Percentiles rank a stretch among this genome's conserved stretches.
Evolutionary conservation across 2,888 invertebrate species (phyloP).

Genomic region (Dicroscelio sp.): DNA sequence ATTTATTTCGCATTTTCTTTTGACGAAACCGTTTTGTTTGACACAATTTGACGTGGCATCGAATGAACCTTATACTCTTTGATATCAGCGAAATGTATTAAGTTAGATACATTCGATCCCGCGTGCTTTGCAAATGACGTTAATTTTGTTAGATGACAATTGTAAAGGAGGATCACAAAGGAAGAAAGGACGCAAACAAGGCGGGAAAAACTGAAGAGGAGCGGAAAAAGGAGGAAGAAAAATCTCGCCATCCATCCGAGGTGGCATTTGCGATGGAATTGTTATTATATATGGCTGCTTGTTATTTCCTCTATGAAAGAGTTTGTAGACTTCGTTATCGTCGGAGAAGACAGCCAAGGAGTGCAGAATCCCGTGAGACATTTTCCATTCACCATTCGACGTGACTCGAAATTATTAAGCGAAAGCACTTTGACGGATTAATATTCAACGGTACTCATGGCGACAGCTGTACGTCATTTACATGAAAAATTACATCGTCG

Average conservation of each 20-base stretch:
- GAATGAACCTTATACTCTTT: too few species aligned
- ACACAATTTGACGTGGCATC: too few species aligned
- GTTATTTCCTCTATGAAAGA: conserved; percentile 66
- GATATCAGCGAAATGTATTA: too few species aligned
- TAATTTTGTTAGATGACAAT: conserved; percentile 12
- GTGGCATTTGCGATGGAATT: conserved; percentile 26
- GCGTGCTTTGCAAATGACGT: not conserved
- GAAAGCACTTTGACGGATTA: conserved; percentile 67
- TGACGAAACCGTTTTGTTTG: too few species aligned
- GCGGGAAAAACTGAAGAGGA: too few species aligned
- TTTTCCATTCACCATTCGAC: conserved; percentile 53
- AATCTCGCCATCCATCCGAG: not conserved
- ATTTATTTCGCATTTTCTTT: too few species aligned
- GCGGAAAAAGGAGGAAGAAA: not conserved
- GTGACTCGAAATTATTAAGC: conserved; percentile 61
- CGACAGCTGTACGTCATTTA: conserved; percentile 11
- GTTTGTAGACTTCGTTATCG: conserved; percentile 65
- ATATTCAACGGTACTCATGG: conserved; percentile 53
- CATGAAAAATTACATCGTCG: conserved; percentile 30
- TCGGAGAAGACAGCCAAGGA: conserved; percentile 34
- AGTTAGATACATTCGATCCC: too few species aligned
- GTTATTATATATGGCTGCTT: conserved; percentile 61
- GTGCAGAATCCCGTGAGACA: conserved; percentile 40
- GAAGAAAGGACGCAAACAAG: too few species aligned
- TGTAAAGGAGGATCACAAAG: not conserved